Conservation (phyloP, 2,797 vertebrate species). For the Botia kubotai region DNA sequence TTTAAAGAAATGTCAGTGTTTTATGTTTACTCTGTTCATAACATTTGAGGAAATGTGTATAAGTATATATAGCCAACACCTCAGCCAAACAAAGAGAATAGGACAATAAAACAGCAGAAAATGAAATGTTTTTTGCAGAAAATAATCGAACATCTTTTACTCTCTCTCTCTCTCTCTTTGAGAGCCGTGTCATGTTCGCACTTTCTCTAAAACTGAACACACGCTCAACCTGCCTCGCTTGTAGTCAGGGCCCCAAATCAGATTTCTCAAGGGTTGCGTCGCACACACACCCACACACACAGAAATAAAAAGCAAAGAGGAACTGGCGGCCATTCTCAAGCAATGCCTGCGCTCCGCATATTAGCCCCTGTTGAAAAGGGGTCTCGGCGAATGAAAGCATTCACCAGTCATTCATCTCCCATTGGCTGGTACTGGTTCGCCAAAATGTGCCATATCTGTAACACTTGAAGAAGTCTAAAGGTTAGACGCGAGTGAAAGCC, state of each 20-base stretch:
- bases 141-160: constrained; percentile 27
- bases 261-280: constrained; percentile 75
- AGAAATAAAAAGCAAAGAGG: constrained; percentile 51
- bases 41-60: no score
- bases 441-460: constrained; percentile 66
- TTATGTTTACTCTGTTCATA: background rate
- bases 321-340: constrained; percentile 48
- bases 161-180: constrained; percentile 61
- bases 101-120: constrained; percentile 23
- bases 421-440: constrained; percentile 57
- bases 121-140: constrained; percentile 42
- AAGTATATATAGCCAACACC: background rate
- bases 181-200: constrained; percentile 62
- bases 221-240: constrained; percentile 68
- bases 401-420: constrained; percentile 53
- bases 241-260: constrained; percentile 73
- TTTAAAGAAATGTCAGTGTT: background rate
- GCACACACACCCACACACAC: constrained; percentile 64
- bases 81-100: background rate
- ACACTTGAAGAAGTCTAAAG: constrained; percentile 62
- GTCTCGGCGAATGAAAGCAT: constrained; percentile 60
- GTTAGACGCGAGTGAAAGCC: constrained; percentile 58
- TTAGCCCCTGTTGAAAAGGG: constrained; percentile 54
- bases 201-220: constrained; percentile 65
- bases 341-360: constrained; percentile 51